Evolutionary conservation across 53 echinoderm and acorn worm species (phyloP).

Genomic region (Hippasteria phrygiana): DNA sequence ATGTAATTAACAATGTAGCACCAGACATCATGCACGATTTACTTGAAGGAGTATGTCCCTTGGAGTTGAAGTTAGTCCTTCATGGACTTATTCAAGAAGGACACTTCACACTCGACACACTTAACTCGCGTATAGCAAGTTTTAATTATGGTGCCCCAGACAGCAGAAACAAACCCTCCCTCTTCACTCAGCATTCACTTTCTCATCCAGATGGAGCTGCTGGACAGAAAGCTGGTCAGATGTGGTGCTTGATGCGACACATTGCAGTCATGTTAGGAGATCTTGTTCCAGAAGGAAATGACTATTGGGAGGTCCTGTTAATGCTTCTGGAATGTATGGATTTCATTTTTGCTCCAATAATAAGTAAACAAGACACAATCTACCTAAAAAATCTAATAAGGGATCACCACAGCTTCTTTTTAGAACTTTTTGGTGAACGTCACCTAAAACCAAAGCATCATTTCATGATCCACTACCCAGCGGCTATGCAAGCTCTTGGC

Average conservation of each 20-base stretch:
- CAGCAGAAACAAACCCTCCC: conserved; percentile 65
- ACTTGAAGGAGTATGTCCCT: conserved; percentile 36
- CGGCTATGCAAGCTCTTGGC: conserved; percentile 48
- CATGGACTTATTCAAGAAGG: conserved; percentile 50
- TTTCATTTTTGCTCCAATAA: conserved; percentile 57
- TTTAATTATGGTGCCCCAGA: conserved; percentile 60
- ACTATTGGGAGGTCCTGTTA: conserved; percentile 5
- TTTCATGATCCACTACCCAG: conserved; percentile 70
- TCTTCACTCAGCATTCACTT: conserved; percentile 23
- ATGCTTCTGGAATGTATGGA: conserved; percentile 36
- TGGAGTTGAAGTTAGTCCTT: conserved; percentile 60
- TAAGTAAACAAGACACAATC: neutral
- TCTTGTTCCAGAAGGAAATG: conserved; percentile 5
- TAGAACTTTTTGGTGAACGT: conserved; percentile 23
- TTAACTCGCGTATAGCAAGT: conserved; percentile 31
- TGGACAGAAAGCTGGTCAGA: conserved; percentile 68
- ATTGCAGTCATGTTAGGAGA: conserved; percentile 59
- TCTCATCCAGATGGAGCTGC: conserved; percentile 46
- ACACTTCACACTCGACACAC: conserved; percentile 51
- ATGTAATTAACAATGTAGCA: conserved; percentile 35
- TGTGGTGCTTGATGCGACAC: conserved; percentile 67
- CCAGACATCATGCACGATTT: conserved; percentile 63
- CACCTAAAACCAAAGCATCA: conserved; percentile 68
- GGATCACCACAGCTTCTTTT: conserved; percentile 64
- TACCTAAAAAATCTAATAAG: conserved; percentile 60